phyloP scores from a whole-genome alignment of 2,113 vertebrate species.

The Vidua macroura region DNA sequence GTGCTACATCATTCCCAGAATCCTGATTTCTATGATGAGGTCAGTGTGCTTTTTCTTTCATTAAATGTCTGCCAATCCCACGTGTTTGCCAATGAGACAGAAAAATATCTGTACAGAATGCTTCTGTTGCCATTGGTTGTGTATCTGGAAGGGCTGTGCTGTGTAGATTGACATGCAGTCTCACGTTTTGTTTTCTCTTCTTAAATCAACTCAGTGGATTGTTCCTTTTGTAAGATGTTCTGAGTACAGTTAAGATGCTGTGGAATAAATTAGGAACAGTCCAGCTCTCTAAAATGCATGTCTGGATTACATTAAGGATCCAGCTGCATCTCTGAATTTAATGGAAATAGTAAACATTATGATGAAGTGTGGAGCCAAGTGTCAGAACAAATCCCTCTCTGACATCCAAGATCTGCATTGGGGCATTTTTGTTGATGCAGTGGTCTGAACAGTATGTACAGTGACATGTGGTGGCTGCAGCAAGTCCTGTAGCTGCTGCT shows the following conservation, averaged over 20 bases:
- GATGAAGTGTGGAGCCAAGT: background rate
- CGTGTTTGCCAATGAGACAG: background rate
- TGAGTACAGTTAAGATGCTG: slow-evolving; percentile 17
- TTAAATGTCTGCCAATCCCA: background rate
- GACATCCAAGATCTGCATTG: background rate
- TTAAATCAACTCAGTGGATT: background rate
- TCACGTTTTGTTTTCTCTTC: background rate
- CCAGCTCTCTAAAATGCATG: background rate
- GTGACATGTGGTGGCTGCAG: background rate
- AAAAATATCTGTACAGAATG: background rate
- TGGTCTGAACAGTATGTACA: background rate
- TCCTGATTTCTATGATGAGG: slow-evolving; percentile 97
- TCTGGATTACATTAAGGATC: background rate
- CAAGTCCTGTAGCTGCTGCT: background rate
- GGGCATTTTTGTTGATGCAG: background rate
- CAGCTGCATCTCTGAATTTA: slow-evolving; percentile 12
- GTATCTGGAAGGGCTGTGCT: background rate
- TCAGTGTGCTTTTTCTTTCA: slow-evolving; percentile 56
- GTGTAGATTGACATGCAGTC: background rate
- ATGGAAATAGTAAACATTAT: background rate
- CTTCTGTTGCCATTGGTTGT: background rate
- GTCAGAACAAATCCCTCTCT: background rate
- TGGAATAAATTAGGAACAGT: slow-evolving; percentile 27
- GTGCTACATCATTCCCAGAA: slow-evolving; percentile 96
- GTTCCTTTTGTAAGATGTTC: background rate